Percentiles rank a stretch among this genome's conserved stretches.
Evolutionary conservation across 2,797 vertebrate species (phyloP).

Genomic region (Falco naumanni): DNA sequence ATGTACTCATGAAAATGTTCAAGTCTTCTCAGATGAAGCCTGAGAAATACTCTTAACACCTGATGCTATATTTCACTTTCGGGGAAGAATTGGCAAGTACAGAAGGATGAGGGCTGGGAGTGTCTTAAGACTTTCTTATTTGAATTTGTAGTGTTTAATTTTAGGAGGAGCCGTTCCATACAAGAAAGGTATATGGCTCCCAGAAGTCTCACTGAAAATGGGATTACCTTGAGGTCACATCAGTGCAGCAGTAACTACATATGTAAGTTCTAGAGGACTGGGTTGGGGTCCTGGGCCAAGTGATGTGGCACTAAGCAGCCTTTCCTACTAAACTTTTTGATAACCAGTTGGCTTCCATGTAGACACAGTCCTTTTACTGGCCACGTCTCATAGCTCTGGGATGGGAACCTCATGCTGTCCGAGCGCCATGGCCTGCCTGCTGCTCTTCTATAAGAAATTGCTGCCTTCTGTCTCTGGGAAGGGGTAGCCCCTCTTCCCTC

Average conservation of each 20-base stretch:
- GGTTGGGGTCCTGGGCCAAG: background rate
- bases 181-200: background rate
- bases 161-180: background rate
- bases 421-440: background rate
- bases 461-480: background rate
- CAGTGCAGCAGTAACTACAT: background rate
- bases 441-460: background rate
- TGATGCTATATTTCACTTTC: background rate
- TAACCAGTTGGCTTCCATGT: background rate
- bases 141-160: background rate
- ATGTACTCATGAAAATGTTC: background rate
- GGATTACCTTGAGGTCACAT: background rate
- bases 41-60: background rate
- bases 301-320: background rate
- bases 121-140: background rate
- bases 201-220: background rate
- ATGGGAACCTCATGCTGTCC: rapidly evolving
- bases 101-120: background rate
- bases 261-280: rapidly evolving
- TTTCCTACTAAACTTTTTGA: background rate
- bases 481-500: background rate
- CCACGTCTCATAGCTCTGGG: background rate
- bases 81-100: background rate
- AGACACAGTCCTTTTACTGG: background rate
- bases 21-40: background rate